A percentile compares a stretch with the other conserved stretches of the same genome.
These are phyloP conservation scores for Tarsius wallacei DNA, from an alignment of 2,797 vertebrate species.

Conservation along the genomic window DNA sequence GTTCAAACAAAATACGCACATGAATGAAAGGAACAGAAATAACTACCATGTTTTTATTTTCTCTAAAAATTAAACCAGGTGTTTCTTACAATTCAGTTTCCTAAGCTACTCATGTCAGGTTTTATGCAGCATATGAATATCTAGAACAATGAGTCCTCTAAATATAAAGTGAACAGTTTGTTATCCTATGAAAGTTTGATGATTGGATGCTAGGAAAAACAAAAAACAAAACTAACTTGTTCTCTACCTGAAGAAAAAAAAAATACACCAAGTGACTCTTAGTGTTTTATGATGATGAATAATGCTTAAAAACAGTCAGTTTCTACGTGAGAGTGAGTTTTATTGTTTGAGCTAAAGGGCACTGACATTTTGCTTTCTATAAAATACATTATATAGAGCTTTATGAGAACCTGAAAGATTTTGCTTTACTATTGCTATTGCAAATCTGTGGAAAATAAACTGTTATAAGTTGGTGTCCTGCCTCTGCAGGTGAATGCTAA, in stretches of 20 bases:
- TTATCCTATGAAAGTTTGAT: constrained; percentile 88
- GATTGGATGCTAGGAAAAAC: constrained; percentile 82
- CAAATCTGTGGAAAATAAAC: constrained; percentile 13
- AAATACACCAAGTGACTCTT: constrained; percentile 87
- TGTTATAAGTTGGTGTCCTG: background rate
- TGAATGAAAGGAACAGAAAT: background rate
- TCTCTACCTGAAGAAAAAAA: constrained; percentile 79
- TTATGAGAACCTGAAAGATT: constrained; percentile 82
- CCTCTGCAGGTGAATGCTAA: background rate
- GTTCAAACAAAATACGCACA: constrained; percentile 10
- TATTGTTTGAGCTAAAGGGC: constrained; percentile 87
- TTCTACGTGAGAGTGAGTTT: constrained; percentile 88
- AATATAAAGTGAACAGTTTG: constrained; percentile 86
- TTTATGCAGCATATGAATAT: constrained; percentile 82
- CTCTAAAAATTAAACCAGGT: constrained; percentile 17
- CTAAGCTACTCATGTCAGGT: constrained; percentile 54
- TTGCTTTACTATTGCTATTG: constrained; percentile 48
- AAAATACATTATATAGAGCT: constrained; percentile 82
- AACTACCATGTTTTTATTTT: background rate
- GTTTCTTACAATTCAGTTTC: constrained; percentile 37
- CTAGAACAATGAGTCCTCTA: constrained; percentile 80
- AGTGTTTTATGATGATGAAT: constrained; percentile 88
- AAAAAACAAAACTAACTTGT: constrained; percentile 75
- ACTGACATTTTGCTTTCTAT: constrained; percentile 87
- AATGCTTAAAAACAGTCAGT: constrained; percentile 88